Percentiles rank a stretch among this genome's conserved stretches.
These are phyloP conservation scores for Lochmaea capreae DNA, from an alignment of 2,888 invertebrate genomes.

Conservation along the genomic window DNA sequence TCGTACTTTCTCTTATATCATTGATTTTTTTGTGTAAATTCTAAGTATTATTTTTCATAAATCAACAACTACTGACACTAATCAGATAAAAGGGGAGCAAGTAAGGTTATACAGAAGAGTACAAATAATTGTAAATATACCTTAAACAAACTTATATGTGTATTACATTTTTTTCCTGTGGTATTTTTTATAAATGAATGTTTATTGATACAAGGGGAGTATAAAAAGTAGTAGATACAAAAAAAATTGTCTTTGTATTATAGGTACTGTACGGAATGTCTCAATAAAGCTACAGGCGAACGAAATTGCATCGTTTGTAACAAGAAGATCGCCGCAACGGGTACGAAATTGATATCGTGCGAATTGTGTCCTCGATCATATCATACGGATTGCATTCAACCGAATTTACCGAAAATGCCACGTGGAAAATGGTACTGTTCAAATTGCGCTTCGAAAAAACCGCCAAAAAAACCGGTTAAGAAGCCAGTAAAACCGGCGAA, in stretches of 20 bases:
- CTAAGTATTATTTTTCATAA: no score
- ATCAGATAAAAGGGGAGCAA: no score
- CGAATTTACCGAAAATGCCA: constrained; percentile 80
- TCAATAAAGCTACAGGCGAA: constrained; percentile 92
- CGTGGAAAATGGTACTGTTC: constrained; percentile 77
- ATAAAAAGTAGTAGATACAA: no score
- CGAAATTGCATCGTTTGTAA: constrained; percentile 96
- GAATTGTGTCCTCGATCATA: constrained; percentile 92
- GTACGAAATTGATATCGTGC: constrained; percentile 80
- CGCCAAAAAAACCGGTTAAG: constrained; percentile 69
- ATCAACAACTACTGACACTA: no score
- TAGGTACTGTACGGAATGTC: constrained; percentile 96
- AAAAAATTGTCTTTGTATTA: constrained; percentile 11
- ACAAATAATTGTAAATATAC: no score
- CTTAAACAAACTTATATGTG: no score
- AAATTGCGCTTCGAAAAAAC: constrained; percentile 87
- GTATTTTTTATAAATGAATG: no score
- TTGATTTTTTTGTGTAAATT: no score
- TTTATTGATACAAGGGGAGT: no score
- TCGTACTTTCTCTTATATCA: no score
- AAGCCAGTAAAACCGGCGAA: constrained; percentile 71
- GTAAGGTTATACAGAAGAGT: no score
- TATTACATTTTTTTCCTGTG: no score
- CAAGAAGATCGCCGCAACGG: constrained; percentile 69
- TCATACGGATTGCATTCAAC: constrained; percentile 93